Evolutionary conservation across 2,797 vertebrate species (phyloP), one percentile per base, ranked within the genome.

Genomic region (Epinephelus coioides): DNA sequence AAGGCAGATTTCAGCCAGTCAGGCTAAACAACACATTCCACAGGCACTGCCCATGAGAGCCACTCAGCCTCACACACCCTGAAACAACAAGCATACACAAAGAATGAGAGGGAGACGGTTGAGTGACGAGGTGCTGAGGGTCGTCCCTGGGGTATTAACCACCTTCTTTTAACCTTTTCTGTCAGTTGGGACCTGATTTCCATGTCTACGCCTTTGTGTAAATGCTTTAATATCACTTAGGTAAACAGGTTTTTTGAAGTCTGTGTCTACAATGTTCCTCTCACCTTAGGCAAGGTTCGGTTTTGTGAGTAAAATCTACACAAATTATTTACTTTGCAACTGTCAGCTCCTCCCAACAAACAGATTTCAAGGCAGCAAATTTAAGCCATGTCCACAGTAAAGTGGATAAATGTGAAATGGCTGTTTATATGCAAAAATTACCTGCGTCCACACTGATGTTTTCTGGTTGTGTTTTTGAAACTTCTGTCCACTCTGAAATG

Each of bases 11-110:
- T 93, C 85, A 91, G 86, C 57, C 86, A 89, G 89, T 91, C 92
- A 88, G 80, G 74, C 91, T 87, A 90, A 96, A 93, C 88, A 92
- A 93, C 92, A 96, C 96, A 93, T 94, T 93, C 96, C 92, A 82
- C 76, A 90, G 90, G 81, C 92, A 69, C 84, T 76, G 92, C 89
- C 92, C 87, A 87, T 88, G 84, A 89, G 85, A 86, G 77, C 79
- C 76, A 50, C 79, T 82, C 76, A 83, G 78, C 62, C 83, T 77
- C 75, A 88, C 83, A 91, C 88, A 89, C 86, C 78, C 89, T 86
- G 76, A 89, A 89, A 94, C 91, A 86, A 92, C 89, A 88, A 79
- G 88, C 81, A 64, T 50, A 44, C 34, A 86, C 62, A 88, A 44
- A 89, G 46, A 81, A 34, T 40, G 55, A 72, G 56, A 60, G 59